Base-by-base conservation (phyloP, 2,113 vertebrate species). In the Climacteris rufus region DNA sequence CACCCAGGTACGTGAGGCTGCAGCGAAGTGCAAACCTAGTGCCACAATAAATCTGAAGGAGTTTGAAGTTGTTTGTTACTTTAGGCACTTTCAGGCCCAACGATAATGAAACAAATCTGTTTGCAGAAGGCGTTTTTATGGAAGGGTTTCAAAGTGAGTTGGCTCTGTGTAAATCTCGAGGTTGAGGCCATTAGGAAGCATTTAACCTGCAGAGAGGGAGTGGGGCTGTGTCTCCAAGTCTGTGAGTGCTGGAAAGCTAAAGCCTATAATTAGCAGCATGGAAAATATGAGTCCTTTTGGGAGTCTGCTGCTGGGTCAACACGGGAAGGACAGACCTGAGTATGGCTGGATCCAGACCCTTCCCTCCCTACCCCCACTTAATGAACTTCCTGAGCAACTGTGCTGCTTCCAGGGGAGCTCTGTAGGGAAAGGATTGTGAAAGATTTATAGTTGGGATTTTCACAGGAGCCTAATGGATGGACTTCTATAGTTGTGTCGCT, bases 91-190 rank as follows among this genome's bases (percentile, higher is more conserved):
- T 27, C 35, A 35, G 89, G 50, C 89, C 82, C 2, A 21, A 70
- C 7, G 19, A 81, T 93, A 96, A 97, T 93, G 95, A 95, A 96
- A 95, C 90, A 93, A 90, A 97, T 97, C 93, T 97, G 95, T 89
- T 97, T 95, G 89, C 94, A 94, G 93, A 52, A 96, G 94, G 92
- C 33, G 17, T 90, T 95, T 96, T 94, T 97, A 96, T 94, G 95
- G 94, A 70, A 47, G 60, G 69, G 79, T 91, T 96, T 96, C 87
- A 49, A 40, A 93, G 92, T 7, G 81, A 91, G 84, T 80, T 90
- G 89, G 87, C 95, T 97, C 83, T 6, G 91, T 76, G 88, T 96
- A 94, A 94, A 96, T 97, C 94, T 96, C 33, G 16, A 80, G 85
- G 84, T 56, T 89, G 90, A 84, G 93, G 89, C 96, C 93, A 92